Evolutionary conservation across 1,140 invertebrate genomes (phyloP), one percentile per base, ranked within the genome.

Genomic region (Cydia strobilella): DNA sequence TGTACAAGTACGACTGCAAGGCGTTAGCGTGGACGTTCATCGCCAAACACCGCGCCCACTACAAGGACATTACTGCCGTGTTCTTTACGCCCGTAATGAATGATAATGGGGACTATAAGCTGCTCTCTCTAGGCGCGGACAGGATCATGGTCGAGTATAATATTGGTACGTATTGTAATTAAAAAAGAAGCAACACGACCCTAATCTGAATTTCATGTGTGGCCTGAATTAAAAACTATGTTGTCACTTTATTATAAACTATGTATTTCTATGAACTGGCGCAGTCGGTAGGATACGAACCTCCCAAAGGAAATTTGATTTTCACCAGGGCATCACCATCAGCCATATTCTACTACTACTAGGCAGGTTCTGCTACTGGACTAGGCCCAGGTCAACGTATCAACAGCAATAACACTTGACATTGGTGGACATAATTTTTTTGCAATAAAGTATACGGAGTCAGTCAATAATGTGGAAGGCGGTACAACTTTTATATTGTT

Each of bases 121-220:
- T 96, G 0, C 86, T 95, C 27, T 94, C 95, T 0, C 80, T 96
- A n/a, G 95, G 94, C 2, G 82, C 90, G 35, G 95, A 96, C 80
- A 78, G 93, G n/a, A 84, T 94, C n/a, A 84, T 97, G 87, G 94
- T 96, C 15, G 95, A 96, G 87, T 97, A 96, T 82, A 94, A 96
- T 79, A 89, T 96, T 51, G 92, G 65, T 69, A 42, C 15, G 25
- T 27, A 31, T 9, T 48, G 13, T 48, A 48, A 31, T 3, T 31
- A 35, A 35, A 35, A 35, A 35, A 27, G 27, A 27, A 27, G 3
- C 27, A 27, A 27, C 27, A 27, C 27, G 27, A 27, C 31, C 31
- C 31, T 31, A 31, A 31, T 31, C 31, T 31, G 5, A 31, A 31
- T 31, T 31, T 31, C 3, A 4, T 27, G 27, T 27, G 27, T 2